phyloP scores from a whole-genome alignment of 2,797 vertebrate genomes.

The Acridotheres tristis region DNA sequence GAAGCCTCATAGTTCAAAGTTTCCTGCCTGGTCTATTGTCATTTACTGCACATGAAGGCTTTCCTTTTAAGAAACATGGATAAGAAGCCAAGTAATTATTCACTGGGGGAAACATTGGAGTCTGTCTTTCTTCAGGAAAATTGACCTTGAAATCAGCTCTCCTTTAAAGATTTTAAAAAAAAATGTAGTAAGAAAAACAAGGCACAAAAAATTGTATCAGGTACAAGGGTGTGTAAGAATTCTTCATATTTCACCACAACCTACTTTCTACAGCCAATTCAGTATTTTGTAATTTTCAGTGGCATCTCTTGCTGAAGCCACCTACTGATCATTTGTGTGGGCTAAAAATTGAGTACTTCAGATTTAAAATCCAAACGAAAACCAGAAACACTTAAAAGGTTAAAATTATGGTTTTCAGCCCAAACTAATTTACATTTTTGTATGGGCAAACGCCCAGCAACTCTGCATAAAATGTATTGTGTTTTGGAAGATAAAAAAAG shows the following conservation, averaged over 20 bases:
- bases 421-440: background rate
- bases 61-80: background rate
- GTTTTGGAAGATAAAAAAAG: background rate
- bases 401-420: background rate
- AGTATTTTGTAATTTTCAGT: background rate
- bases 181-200: background rate
- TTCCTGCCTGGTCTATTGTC: background rate
- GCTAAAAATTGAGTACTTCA: background rate
- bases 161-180: background rate
- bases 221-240: fast-evolving
- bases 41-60: background rate
- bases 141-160: background rate
- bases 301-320: background rate
- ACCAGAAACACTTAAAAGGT: background rate
- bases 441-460: background rate
- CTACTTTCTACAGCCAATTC: background rate
- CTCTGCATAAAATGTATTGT: background rate
- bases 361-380: background rate
- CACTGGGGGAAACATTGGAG: background rate
- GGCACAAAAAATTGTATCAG: background rate
- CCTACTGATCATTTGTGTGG: background rate
- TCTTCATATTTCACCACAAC: background rate
- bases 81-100: background rate
- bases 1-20: background rate
- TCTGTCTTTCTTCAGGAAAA: background rate